phyloP scores from a whole-genome alignment of 2,113 vertebrate genomes.

The Oncorhynchus gorbuscha region DNA sequence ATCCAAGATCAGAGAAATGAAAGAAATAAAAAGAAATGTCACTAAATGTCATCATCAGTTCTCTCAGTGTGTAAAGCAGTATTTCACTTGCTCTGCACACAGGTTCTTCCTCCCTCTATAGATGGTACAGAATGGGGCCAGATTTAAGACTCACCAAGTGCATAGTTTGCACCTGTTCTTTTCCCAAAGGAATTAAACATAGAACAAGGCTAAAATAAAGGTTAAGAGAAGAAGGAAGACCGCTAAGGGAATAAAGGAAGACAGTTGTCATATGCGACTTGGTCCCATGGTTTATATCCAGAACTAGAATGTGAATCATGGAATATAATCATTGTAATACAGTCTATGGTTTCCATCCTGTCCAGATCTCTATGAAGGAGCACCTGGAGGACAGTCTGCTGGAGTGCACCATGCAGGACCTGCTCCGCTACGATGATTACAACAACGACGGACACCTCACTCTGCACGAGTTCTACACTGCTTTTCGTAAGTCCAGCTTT shows the following conservation, averaged over 20 bases:
- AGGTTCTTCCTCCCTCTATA: conserved; percentile 38
- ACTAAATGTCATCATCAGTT: conserved; percentile 29
- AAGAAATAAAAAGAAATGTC: conserved; percentile 13
- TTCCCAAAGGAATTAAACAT: conserved; percentile 2
- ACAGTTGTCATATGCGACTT: too few relatives aligned
- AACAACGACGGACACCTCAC: conserved; percentile 83
- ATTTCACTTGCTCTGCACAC: neutral
- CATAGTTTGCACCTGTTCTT: conserved; percentile 2
- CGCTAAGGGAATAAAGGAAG: too few relatives aligned
- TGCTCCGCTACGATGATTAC: conserved; percentile 93
- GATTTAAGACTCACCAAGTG: conserved; percentile 14
- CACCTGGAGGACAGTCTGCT: conserved; percentile 75
- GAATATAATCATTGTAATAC: neutral
- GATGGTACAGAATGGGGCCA: conserved; percentile 27
- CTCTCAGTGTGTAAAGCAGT: neutral
- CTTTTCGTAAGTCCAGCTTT: conserved; percentile 88
- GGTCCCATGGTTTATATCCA: neutral
- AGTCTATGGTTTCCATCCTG: neutral
- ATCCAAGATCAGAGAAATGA: conserved; percentile 29
- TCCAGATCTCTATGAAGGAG: conserved; percentile 80
- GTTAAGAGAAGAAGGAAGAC: neutral
- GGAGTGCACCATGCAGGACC: conserved; percentile 84
- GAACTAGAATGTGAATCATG: too few relatives aligned
- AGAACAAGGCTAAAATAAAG: neutral
- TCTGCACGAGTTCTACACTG: conserved; percentile 88